phyloP scores from a whole-genome alignment of 2,888 invertebrate genomes.

The Sarcophaga rosellei region DNA sequence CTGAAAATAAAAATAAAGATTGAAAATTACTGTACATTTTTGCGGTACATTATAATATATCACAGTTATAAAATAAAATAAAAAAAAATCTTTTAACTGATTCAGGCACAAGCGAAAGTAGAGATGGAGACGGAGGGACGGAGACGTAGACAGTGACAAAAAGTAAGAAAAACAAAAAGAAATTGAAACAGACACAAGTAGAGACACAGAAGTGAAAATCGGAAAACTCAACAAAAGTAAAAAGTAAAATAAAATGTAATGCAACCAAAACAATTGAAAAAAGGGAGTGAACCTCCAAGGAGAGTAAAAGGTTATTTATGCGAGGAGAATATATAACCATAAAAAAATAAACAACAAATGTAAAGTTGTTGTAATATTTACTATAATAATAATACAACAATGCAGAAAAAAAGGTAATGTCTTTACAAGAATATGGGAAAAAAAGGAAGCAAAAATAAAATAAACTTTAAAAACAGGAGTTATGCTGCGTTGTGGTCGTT shows the following conservation, averaged over 20 bases:
- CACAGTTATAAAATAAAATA: not conserved
- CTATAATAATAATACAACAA: conserved; percentile 23
- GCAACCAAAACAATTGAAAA: conserved; percentile 12
- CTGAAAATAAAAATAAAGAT: conserved; percentile 21
- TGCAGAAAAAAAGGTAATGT: not conserved
- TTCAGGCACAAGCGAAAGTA: not conserved
- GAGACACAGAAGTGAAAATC: not conserved
- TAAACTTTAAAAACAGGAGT: conserved; percentile 24
- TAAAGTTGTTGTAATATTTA: conserved; percentile 45
- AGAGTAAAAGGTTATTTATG: conserved; percentile 57
- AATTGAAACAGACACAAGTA: not conserved
- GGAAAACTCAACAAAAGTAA: not conserved
- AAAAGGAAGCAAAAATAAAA: conserved; percentile 18
- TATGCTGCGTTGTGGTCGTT: conserved; percentile 65
- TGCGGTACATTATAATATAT: not conserved
- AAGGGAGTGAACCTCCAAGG: conserved; percentile 63
- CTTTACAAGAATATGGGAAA: conserved; percentile 11
- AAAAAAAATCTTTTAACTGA: not conserved
- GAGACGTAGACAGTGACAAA: not conserved
- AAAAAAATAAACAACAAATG: conserved; percentile 25
- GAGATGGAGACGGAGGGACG: not conserved
- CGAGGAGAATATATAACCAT: not conserved
- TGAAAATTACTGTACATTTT: conserved; percentile 47
- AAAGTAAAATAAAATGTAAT: conserved; percentile 24
- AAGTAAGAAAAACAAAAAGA: not conserved